Percentiles rank a stretch among this genome's conserved stretches.
Conservation (phyloP, 2,888 invertebrate genomes). For the Pristionchus arcanus region DNA sequence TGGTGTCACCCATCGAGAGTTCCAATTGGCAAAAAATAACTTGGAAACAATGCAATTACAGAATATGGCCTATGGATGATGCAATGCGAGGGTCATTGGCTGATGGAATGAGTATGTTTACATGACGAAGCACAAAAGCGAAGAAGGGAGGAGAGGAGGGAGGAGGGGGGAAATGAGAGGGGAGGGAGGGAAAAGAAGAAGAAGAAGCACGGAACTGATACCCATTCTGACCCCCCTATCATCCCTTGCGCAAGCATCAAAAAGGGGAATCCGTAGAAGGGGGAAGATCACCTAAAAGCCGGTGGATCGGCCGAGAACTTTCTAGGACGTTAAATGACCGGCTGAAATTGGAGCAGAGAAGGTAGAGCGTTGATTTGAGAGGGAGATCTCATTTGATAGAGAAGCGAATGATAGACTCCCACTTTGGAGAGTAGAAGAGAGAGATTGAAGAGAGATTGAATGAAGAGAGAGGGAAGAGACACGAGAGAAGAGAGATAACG, state of each 20-base stretch:
- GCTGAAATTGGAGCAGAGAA: constrained; percentile 34
- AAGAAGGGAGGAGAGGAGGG: neutral
- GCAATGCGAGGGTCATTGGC: neutral
- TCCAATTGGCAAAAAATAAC: neutral
- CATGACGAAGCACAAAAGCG: constrained; percentile 34
- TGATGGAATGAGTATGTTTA: constrained; percentile 14
- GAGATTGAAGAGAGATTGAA: constrained; percentile 54
- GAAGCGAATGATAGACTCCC: constrained; percentile 17
- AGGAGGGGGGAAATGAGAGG: constrained; percentile 25
- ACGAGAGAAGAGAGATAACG: constrained; percentile 53
- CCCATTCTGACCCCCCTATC: constrained; percentile 33
- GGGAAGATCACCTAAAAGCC: neutral
- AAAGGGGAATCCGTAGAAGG: constrained; percentile 12
- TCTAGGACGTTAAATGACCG: constrained; percentile 19
- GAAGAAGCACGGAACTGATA: neutral
- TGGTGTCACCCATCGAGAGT: neutral
- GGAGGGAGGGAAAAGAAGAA: neutral
- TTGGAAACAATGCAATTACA: neutral
- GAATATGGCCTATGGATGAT: neutral
- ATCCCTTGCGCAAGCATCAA: constrained; percentile 15
- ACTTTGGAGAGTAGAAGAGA: constrained; percentile 51
- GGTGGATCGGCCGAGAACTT: constrained; percentile 9
- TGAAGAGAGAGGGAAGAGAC: constrained; percentile 50
- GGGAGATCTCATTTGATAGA: constrained; percentile 1
- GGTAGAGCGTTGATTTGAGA: constrained; percentile 33